phyloP scores from a whole-genome alignment of 2,797 vertebrate genomes.

The Sebastes miniatus region DNA sequence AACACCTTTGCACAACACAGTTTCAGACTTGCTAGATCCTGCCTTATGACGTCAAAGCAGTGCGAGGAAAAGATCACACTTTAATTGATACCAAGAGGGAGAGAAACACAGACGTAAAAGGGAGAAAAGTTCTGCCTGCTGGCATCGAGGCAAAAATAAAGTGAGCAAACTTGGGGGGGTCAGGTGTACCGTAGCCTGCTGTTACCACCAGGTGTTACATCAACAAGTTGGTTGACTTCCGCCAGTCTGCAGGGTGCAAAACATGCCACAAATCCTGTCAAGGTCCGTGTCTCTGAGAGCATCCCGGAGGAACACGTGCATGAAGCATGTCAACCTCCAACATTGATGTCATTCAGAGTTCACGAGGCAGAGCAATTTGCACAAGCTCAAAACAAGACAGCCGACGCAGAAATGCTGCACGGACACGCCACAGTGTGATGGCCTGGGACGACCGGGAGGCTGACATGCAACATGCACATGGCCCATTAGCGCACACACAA shows the following conservation, averaged over 20 bases:
- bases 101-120: slow-evolving; percentile 7
- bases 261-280: slow-evolving; percentile 17
- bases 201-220: slow-evolving; percentile 32
- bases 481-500: slow-evolving; percentile 1
- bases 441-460: slow-evolving; percentile 13
- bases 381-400: slow-evolving; percentile 12
- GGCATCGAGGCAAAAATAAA: not conserved
- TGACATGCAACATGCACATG: slow-evolving; percentile 9
- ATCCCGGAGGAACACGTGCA: slow-evolving; percentile 10
- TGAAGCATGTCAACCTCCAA: slow-evolving; percentile 11
- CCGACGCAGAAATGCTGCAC: not conserved
- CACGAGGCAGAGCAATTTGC: slow-evolving; percentile 16
- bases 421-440: not conserved
- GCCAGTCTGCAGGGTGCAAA: not conserved
- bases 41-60: slow-evolving; percentile 54
- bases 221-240: slow-evolving; percentile 26
- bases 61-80: slow-evolving; percentile 44
- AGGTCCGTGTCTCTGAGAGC: slow-evolving; percentile 7
- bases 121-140: not conserved
- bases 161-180: slow-evolving; percentile 19
- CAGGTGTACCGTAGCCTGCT: not conserved
- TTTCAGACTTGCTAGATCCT: slow-evolving; percentile 38
- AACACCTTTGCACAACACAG: slow-evolving; percentile 65
- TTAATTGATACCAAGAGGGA: not conserved
- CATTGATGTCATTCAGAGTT: slow-evolving; percentile 5